A percentile compares a stretch with the other conserved stretches of the same genome.
These are phyloP conservation scores for Microvelia longipes DNA, from an alignment of 1,140 invertebrate genomes.

Conservation along the genomic window DNA sequence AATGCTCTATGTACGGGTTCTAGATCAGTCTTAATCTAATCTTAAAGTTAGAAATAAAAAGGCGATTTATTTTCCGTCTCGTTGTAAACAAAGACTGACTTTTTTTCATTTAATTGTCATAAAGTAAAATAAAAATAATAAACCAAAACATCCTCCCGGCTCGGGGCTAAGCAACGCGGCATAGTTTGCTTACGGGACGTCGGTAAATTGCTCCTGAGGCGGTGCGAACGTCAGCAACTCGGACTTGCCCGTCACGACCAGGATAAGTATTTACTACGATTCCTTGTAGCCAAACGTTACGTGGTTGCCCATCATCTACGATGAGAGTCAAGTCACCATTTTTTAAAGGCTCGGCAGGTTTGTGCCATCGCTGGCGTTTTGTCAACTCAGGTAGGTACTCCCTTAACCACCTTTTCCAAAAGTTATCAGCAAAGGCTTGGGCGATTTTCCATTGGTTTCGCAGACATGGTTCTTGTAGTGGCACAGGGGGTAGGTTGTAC, in stretches of 20 bases:
- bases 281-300: background rate
- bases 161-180: background rate
- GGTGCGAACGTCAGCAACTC: background rate
- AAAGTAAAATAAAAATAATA: background rate
- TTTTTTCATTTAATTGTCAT: no score
- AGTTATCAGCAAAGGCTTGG: background rate
- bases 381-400: background rate
- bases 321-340: background rate
- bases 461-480: background rate
- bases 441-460: background rate
- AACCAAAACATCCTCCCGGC: background rate
- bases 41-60: no score
- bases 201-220: background rate
- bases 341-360: background rate
- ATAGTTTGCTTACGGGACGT: background rate
- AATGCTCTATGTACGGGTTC: no score
- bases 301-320: background rate
- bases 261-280: background rate
- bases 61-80: no score
- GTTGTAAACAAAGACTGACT: no score
- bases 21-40: no score
- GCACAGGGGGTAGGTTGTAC: background rate
- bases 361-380: background rate
- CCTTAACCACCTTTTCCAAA: background rate
- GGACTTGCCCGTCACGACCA: background rate